phyloP scores from a whole-genome alignment of 30 jellyfish, hydroid and myxozoan species.

The Hydractinia symbiolongicarpus region DNA sequence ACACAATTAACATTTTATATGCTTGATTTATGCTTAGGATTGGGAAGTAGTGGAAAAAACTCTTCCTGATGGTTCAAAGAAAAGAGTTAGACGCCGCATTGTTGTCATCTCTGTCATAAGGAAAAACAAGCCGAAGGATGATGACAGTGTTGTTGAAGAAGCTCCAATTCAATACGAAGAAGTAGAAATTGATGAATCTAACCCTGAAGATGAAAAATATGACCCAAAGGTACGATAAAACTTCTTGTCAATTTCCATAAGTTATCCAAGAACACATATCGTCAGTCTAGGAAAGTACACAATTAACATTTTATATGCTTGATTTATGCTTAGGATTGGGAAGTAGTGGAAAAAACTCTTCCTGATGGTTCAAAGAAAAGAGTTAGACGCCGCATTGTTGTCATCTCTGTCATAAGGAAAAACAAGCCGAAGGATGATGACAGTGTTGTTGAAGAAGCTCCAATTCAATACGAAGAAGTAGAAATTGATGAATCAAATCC shows the following conservation, averaged over 20 bases:
- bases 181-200: constrained; percentile 22
- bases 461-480: constrained; percentile 26
- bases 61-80: constrained; percentile 69
- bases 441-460: background rate
- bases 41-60: constrained; percentile 29
- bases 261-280: too few species aligned
- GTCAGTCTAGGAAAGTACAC: too few species aligned
- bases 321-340: constrained; percentile 18
- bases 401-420: background rate
- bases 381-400: constrained; percentile 52
- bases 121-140: background rate
- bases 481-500: constrained; percentile 30
- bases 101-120: background rate
- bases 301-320: too few species aligned
- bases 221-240: background rate
- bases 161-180: constrained; percentile 23
- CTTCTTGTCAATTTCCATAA: too few species aligned
- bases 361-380: constrained; percentile 69
- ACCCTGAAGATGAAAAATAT: constrained; percentile 25
- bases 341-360: constrained; percentile 24
- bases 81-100: constrained; percentile 60
- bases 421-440: background rate
- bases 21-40: background rate
- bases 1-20: too few species aligned
- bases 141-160: background rate